Evolutionary conservation across 2,888 invertebrate species (phyloP).

Genomic region (Chromoteleia sp.): DNA sequence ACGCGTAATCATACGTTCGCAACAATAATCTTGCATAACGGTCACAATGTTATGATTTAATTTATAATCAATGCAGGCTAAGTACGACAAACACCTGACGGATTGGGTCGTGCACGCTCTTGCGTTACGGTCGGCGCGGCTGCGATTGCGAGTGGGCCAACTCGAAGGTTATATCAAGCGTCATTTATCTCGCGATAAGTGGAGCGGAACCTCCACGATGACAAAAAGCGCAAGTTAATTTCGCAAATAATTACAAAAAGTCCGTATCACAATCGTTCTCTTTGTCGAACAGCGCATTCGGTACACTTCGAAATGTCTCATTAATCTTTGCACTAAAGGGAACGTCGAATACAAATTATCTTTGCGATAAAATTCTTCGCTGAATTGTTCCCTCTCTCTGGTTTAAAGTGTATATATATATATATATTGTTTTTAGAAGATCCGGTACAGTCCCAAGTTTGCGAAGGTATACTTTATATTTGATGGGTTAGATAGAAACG

Average conservation of each 20-base stretch:
- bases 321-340: conserved; percentile 52
- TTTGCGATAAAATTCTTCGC: conserved; percentile 49
- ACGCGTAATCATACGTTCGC: conserved; percentile 41
- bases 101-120: conserved; percentile 29
- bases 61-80: conserved; percentile 37
- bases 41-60: conserved; percentile 53
- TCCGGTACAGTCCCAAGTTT: neutral
- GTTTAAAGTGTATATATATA: neutral
- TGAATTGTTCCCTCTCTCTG: conserved; percentile 25
- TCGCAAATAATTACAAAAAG: conserved; percentile 62
- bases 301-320: conserved; percentile 53
- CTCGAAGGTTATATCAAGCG: conserved; percentile 54
- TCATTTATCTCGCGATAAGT: conserved; percentile 65
- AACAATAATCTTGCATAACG: conserved; percentile 34
- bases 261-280: conserved; percentile 42
- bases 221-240: conserved; percentile 62
- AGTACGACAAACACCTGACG: conserved; percentile 58
- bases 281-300: conserved; percentile 53
- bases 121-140: conserved; percentile 21
- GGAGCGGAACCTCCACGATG: conserved; percentile 63
- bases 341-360: conserved; percentile 53
- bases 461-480: conserved; percentile 1
- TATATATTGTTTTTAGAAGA: neutral
- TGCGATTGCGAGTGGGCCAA: conserved; percentile 43
- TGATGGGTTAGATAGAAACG: conserved; percentile 1